These are phyloP conservation scores for Aramus guarauna DNA, from an alignment of 2,113 vertebrate species.

Conservation along the genomic window DNA sequence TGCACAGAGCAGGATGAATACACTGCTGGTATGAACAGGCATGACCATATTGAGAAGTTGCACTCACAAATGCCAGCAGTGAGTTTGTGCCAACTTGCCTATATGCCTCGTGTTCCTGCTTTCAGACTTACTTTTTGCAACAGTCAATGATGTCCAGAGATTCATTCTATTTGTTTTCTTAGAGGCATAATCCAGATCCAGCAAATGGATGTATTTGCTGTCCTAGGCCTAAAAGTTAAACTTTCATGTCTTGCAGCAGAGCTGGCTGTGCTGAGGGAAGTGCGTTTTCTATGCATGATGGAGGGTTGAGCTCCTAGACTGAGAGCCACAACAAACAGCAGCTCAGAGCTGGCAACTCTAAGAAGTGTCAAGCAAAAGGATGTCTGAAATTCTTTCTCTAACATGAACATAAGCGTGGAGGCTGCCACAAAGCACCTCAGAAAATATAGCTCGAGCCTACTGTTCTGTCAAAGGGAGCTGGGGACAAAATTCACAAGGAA, in stretches of 20 bases:
- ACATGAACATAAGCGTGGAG: background rate
- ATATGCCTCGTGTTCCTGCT: accelerated
- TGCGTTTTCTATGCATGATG: background rate
- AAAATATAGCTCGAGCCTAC: background rate
- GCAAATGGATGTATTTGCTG: background rate
- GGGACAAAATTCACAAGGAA: background rate
- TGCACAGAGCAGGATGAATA: background rate
- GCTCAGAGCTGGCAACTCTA: background rate
- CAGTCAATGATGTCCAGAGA: background rate
- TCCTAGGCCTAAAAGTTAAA: background rate
- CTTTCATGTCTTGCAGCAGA: background rate
- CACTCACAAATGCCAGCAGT: background rate
- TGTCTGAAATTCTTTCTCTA: background rate
- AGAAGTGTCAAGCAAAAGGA: background rate
- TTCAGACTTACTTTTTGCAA: background rate
- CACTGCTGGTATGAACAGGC: background rate
- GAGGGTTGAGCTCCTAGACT: background rate
- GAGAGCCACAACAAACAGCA: background rate
- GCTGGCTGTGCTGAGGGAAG: background rate
- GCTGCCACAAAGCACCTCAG: background rate
- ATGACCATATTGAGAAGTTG: background rate
- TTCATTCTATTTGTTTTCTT: background rate
- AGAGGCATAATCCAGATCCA: background rate
- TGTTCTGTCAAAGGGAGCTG: background rate
- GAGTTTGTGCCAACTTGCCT: background rate